These are phyloP conservation scores for Hypercompe scribonia DNA, from an alignment of 2,888 invertebrate species.

Conservation along the genomic window DNA sequence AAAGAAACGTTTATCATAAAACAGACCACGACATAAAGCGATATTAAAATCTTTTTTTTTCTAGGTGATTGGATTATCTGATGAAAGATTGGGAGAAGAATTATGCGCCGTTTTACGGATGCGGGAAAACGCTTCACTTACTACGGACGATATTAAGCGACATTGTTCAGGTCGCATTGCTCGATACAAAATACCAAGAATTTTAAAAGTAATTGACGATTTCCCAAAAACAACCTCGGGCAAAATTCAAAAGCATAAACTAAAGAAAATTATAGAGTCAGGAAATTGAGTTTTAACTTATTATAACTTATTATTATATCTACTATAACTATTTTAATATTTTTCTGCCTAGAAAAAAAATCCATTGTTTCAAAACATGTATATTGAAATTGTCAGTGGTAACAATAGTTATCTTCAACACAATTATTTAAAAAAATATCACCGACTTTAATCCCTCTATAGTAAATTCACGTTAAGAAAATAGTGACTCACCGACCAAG, in stretches of 20 bases:
- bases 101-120: slow-evolving; percentile 89
- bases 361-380: no score
- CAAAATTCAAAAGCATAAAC: slow-evolving; percentile 92
- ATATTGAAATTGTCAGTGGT: no score
- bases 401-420: no score
- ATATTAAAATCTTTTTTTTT: neutral
- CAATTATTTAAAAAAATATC: no score
- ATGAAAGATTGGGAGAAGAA: slow-evolving; percentile 92
- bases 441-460: no score
- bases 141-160: slow-evolving; percentile 85
- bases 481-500: no score
- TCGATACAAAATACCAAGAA: slow-evolving; percentile 92
- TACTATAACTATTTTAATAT: neutral
- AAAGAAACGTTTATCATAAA: no score
- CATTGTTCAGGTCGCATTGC: slow-evolving; percentile 91
- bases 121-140: slow-evolving; percentile 82
- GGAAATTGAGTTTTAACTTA: neutral
- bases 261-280: slow-evolving; percentile 83
- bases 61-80: slow-evolving; percentile 90
- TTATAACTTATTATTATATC: neutral
- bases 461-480: no score
- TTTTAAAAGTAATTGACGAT: slow-evolving; percentile 88
- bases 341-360: neutral
- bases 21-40: no score
- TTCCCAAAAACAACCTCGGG: slow-evolving; percentile 94